phyloP scores from a whole-genome alignment of 1,140 invertebrate species.

The Drosophila quadrilineata region DNA sequence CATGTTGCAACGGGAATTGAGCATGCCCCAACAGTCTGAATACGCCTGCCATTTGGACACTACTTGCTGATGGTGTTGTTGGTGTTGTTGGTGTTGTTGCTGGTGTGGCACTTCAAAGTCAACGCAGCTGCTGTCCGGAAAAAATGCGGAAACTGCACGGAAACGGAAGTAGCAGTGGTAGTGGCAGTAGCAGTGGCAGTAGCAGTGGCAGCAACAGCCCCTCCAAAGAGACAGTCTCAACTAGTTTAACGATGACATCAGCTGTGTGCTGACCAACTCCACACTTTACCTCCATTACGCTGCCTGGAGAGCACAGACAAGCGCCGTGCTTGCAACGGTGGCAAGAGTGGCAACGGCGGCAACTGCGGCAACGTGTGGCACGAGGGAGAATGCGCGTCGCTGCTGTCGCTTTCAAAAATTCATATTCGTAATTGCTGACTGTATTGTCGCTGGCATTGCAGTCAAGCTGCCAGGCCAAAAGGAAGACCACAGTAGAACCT shows the following conservation, averaged over 20 bases:
- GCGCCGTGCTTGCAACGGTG: too few relatives aligned
- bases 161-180: conserved; percentile 78
- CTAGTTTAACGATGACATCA: conserved; percentile 26
- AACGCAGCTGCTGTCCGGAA: conserved; percentile 68
- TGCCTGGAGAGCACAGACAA: conserved; percentile 7
- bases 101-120: conserved; percentile 70
- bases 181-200: conserved; percentile 69
- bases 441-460: conserved; percentile 70
- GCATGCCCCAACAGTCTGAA: not conserved
- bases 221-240: too few relatives aligned
- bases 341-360: conserved; percentile 31
- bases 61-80: conserved; percentile 35
- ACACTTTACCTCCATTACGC: not conserved
- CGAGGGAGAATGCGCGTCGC: conserved; percentile 32
- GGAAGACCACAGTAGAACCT: conserved; percentile 44
- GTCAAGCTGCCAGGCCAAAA: conserved; percentile 25
- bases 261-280: conserved; percentile 28
- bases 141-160: conserved; percentile 74
- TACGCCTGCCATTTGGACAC: too few relatives aligned
- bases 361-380: conserved; percentile 18
- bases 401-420: conserved; percentile 77
- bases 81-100: conserved; percentile 41
- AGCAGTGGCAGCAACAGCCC: conserved; percentile 62
- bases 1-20: not conserved
- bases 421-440: conserved; percentile 79